A percentile compares a stretch with the other conserved stretches of the same genome.
Conservation (phyloP, 2,797 vertebrate species). For the Cephalopachus bancanus region DNA sequence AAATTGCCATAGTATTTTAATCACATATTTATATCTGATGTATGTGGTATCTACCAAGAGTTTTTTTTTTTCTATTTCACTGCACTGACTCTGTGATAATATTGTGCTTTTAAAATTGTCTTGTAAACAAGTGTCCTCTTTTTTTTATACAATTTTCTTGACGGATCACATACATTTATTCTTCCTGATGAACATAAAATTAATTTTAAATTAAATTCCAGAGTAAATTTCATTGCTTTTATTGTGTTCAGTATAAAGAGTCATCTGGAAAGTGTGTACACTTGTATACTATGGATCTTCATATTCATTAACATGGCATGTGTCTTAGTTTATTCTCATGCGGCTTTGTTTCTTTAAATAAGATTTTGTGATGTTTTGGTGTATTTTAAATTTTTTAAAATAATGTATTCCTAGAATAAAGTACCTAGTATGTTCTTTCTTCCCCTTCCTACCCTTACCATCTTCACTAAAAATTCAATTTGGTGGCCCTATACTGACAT, state of each 20-base stretch:
- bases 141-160: slow-evolving; percentile 22
- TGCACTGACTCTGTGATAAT: background rate
- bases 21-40: slow-evolving; percentile 8
- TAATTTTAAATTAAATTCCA: slow-evolving; percentile 42
- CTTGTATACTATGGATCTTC: background rate
- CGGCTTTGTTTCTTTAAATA: slow-evolving; percentile 20
- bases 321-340: background rate
- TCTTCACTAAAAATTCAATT: slow-evolving; percentile 16
- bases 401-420: slow-evolving; percentile 23
- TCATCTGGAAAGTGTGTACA: background rate
- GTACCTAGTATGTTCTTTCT: slow-evolving; percentile 38
- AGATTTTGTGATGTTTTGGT: background rate
- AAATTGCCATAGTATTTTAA: slow-evolving; percentile 37
- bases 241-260: background rate
- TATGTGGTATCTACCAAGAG: background rate
- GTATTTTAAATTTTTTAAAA: slow-evolving; percentile 35
- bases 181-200: background rate
- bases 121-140: background rate
- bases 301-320: background rate
- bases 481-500: background rate
- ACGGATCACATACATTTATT: background rate
- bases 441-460: background rate
- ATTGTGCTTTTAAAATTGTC: slow-evolving; percentile 50
- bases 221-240: background rate
- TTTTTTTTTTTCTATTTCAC: slow-evolving; percentile 45